These are phyloP conservation scores for Pollenia angustigena DNA, from an alignment of 2,888 invertebrate genomes.

Conservation along the genomic window DNA sequence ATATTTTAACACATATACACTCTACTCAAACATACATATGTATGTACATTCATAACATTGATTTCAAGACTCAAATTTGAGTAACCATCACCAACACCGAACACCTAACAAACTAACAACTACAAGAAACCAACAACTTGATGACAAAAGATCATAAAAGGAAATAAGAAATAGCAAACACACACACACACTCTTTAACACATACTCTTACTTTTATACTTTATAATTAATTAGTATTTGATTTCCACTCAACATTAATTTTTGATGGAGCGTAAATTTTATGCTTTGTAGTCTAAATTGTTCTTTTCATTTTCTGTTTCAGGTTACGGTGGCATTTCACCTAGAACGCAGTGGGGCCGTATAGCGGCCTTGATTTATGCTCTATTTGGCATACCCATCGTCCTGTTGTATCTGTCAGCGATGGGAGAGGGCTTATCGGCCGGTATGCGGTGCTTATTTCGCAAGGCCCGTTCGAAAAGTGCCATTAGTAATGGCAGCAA, in stretches of 20 bases:
- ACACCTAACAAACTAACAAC: neutral
- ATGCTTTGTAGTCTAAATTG: slow-evolving; percentile 29
- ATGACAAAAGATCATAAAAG: slow-evolving; percentile 40
- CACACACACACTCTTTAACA: neutral
- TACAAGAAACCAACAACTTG: slow-evolving; percentile 28
- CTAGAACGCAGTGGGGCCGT: slow-evolving; percentile 90
- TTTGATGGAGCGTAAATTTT: slow-evolving; percentile 33
- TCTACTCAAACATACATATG: neutral
- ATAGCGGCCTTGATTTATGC: slow-evolving; percentile 93
- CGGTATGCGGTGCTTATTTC: slow-evolving; percentile 89
- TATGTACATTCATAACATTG: slow-evolving; percentile 11
- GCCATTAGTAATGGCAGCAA: slow-evolving; percentile 75
- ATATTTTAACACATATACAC: neutral
- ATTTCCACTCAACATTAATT: slow-evolving; percentile 42
- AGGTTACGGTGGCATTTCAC: slow-evolving; percentile 94
- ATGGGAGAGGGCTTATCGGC: slow-evolving; percentile 94
- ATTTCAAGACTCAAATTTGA: slow-evolving; percentile 45
- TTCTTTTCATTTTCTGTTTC: slow-evolving; percentile 31
- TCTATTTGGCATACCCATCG: slow-evolving; percentile 93
- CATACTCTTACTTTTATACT: neutral
- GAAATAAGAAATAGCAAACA: slow-evolving; percentile 30
- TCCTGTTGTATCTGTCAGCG: slow-evolving; percentile 94
- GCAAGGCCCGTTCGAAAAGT: slow-evolving; percentile 83
- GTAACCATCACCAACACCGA: neutral
- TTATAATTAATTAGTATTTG: slow-evolving; percentile 54